Conservation (phyloP, 2,797 vertebrate genomes). For the Cossypha dichroa region DNA sequence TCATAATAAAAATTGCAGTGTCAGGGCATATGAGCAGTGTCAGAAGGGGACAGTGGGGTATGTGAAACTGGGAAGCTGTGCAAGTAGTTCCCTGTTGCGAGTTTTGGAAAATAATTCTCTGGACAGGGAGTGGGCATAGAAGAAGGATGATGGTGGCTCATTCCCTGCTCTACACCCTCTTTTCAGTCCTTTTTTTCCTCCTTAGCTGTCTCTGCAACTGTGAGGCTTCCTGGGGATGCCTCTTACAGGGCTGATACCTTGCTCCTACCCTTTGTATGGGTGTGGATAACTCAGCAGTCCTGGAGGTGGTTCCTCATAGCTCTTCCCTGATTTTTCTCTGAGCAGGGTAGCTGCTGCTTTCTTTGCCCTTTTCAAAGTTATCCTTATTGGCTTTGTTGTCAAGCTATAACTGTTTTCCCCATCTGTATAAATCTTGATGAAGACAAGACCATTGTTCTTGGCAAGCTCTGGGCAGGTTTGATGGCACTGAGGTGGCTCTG, state of each 20-base stretch:
- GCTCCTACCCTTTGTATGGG: neutral
- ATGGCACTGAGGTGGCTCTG: neutral
- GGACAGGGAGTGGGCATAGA: neutral
- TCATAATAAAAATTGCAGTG: neutral
- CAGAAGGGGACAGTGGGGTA: neutral
- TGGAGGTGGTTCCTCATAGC: neutral
- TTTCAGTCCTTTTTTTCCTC: neutral
- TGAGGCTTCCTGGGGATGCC: neutral
- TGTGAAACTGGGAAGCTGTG: neutral
- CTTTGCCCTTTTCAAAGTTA: neutral
- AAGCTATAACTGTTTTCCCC: neutral
- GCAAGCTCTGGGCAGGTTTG: neutral
- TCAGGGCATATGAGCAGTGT: neutral
- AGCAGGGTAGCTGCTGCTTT: neutral
- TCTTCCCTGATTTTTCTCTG: neutral
- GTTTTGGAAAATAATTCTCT: neutral
- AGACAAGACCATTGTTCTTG: neutral
- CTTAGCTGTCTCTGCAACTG: rapidly evolving
- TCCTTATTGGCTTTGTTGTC: neutral
- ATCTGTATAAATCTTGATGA: neutral
- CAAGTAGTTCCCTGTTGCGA: neutral
- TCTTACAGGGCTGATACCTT: neutral
- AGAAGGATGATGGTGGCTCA: neutral
- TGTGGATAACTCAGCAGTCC: neutral
- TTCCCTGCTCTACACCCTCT: neutral